Evolutionary conservation across 2,113 vertebrate genomes (phyloP).

Genomic region (Anoplopoma fimbria): DNA sequence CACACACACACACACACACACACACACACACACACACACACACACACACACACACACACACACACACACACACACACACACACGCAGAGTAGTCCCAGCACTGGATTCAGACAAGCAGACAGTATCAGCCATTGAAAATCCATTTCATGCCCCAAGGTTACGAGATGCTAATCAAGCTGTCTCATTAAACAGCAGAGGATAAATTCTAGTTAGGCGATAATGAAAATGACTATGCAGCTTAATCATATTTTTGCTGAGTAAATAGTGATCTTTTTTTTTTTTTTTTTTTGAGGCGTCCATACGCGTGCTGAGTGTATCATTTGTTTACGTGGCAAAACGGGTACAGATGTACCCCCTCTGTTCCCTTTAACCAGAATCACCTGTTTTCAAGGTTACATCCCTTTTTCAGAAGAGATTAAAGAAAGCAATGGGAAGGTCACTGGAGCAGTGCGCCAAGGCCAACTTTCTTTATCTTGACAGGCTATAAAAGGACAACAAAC

Average conservation of each 20-base stretch:
- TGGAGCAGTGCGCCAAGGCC: conserved; percentile 40
- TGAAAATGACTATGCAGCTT: conserved; percentile 61
- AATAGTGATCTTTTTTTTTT: too few relatives aligned
- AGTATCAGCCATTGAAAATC: conserved; percentile 59
- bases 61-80: background rate
- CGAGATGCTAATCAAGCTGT: conserved; percentile 71
- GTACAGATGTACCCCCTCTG: conserved; percentile 11
- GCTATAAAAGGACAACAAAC: conserved; percentile 43
- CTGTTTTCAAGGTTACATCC: conserved; percentile 38
- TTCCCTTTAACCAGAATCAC: conserved; percentile 17
- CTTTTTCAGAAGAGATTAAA: conserved; percentile 30
- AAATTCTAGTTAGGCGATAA: conserved; percentile 65
- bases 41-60: background rate
- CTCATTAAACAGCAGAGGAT: conserved; percentile 67
- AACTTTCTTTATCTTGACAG: conserved; percentile 45
- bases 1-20: background rate
- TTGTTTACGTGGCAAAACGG: conserved; percentile 31
- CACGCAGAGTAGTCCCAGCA: conserved; percentile 9
- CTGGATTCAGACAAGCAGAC: conserved; percentile 32
- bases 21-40: background rate
- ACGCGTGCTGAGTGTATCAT: background rate
- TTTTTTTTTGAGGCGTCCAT: conserved; percentile 6
- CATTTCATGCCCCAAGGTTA: conserved; percentile 66
- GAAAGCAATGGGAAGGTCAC: conserved; percentile 36
- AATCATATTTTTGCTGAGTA: conserved; percentile 53